Base-by-base conservation (phyloP, 2,797 vertebrate genomes). In the Pseudochirops cupreus region DNA sequence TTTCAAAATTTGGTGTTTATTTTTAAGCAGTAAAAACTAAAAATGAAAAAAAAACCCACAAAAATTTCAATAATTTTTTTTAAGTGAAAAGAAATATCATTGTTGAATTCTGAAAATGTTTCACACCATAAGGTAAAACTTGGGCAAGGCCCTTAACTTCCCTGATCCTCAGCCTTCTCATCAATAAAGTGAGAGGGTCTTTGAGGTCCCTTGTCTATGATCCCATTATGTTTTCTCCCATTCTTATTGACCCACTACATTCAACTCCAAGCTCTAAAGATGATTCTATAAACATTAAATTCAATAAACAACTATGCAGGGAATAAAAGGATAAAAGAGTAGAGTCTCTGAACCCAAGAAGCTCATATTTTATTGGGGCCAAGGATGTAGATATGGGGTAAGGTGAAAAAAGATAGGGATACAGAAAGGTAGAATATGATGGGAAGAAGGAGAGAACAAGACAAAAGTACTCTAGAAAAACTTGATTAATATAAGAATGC, bases 21-120 rank as follows among this genome's bases (percentile, higher is more conserved):
- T 39, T 95, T 96, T 96, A 18, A 95, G 74, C 91, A 93, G 94
- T 94, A 29, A 93, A 52, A 31, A 62, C 54, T 33, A 29, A 92
- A 54, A 31, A 62, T 55, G 21, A 90, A 52, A 92, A 92, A 53
- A 91, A n/a, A 10, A 91, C 31, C 92, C 2, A 18, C 3, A 18
- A 24, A 74, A 82, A 82, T 46, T 82, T 82, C 74, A 82, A 24
- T 24, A 46, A 39, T 3, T 2, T 39, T n/a, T 39, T 39, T 46
- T 26, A 62, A 74, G 18, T 26, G 46, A 82, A 82, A 9, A 21
- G 6, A 46, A 7, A 46, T 9, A 82, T 46, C 18, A 46, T 4
- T 82, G 39, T 46, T 46, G 39, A 82, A 82, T 82, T 82, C 9
- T 26, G 39, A 82, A 82, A 82, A 82, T 46, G 21, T 82, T 46